These are phyloP conservation scores for Nymphicus hollandicus DNA, from an alignment of 2,113 vertebrate species.

Conservation along the genomic window DNA sequence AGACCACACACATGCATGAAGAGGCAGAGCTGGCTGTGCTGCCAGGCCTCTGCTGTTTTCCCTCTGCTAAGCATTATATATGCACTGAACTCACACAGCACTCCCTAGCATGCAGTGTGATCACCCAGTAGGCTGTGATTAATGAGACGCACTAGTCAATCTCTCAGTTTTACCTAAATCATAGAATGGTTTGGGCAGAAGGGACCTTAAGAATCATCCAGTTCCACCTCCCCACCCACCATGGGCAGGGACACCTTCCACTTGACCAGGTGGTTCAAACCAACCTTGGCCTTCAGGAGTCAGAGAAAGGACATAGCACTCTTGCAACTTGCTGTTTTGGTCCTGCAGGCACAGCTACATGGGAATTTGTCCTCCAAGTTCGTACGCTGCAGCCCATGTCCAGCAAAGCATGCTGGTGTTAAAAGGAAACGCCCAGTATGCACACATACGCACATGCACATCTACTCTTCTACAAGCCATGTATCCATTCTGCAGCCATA, in stretches of 20 bases:
- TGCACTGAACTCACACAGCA: too few relatives aligned
- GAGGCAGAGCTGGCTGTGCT: too few relatives aligned
- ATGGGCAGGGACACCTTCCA: neutral
- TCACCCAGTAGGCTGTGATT: too few relatives aligned
- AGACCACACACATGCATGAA: fast-evolving
- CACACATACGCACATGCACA: neutral
- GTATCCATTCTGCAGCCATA: neutral
- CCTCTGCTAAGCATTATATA: fast-evolving
- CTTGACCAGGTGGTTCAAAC: neutral
- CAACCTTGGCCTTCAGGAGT: neutral
- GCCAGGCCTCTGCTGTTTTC: fast-evolving
- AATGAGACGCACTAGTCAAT: fast-evolving
- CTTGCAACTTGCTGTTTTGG: neutral
- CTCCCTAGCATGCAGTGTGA: fast-evolving
- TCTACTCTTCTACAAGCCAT: neutral
- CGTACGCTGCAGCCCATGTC: neutral
- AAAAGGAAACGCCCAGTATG: neutral
- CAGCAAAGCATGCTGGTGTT: neutral
- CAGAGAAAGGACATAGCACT: neutral
- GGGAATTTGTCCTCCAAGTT: neutral
- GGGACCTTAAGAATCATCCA: neutral
- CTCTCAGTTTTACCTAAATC: neutral
- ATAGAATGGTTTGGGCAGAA: neutral
- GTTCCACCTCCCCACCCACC: neutral
- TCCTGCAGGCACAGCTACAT: neutral